These are phyloP conservation scores for Threskiornis aethiopicus DNA, from an alignment of 2,797 vertebrate species.

Conservation along the genomic window DNA sequence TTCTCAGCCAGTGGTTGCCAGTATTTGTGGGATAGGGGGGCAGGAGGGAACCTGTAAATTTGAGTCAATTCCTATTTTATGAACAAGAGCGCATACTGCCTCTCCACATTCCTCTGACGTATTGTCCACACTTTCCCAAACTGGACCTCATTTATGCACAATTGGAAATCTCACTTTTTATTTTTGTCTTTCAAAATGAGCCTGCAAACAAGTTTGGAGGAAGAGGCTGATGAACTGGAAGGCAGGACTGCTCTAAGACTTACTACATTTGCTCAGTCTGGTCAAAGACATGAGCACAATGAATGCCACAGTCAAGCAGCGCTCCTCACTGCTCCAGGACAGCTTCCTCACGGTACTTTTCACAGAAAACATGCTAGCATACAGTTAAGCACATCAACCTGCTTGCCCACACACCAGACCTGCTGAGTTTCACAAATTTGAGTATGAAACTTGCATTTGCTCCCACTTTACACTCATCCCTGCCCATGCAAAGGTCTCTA, in stretches of 20 bases:
- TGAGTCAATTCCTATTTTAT: background rate
- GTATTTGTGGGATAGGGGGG: rapidly evolving
- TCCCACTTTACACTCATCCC: background rate
- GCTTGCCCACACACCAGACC: background rate
- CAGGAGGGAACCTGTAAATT: background rate
- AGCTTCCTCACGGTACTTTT: rapidly evolving
- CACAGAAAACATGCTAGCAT: rapidly evolving
- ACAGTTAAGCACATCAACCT: background rate
- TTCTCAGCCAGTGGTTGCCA: background rate
- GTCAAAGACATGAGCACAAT: rapidly evolving
- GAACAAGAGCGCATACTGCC: background rate
- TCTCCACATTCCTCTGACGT: background rate
- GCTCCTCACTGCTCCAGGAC: rapidly evolving
- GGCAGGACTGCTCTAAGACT: background rate
- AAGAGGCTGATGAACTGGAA: background rate
- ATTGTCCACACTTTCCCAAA: background rate
- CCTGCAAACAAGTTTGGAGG: background rate
- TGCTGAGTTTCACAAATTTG: too few species aligned
- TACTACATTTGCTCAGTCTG: background rate
- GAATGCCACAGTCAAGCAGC: rapidly evolving
- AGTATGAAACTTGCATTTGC: background rate
- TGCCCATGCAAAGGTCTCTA: rapidly evolving
- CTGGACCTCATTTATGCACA: background rate
- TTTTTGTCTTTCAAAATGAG: background rate
- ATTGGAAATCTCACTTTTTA: background rate